These are phyloP conservation scores for Anomalospiza imberbis DNA, from an alignment of 2,797 vertebrate genomes.

Conservation along the genomic window DNA sequence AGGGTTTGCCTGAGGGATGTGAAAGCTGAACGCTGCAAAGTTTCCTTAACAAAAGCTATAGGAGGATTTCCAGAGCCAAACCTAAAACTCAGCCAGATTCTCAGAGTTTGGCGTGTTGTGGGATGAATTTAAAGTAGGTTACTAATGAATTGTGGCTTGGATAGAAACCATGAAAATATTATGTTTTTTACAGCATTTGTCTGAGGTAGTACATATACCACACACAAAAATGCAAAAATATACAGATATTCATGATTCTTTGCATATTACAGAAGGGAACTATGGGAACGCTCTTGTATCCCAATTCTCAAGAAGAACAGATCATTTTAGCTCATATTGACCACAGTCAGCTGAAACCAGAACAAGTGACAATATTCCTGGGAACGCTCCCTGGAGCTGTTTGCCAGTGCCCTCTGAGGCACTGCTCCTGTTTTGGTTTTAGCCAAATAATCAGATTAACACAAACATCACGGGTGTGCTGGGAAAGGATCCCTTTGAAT, in stretches of 20 bases:
- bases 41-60: conserved; percentile 1
- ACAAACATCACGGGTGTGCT: not conserved
- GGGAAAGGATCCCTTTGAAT: not conserved
- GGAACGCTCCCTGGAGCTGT: not conserved
- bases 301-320: not conserved
- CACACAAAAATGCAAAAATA: conserved; percentile 56
- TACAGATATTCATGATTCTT: conserved; percentile 24
- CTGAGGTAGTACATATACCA: conserved; percentile 69
- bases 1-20: not conserved
- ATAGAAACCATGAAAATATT: not conserved
- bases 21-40: not conserved
- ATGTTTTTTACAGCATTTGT: conserved; percentile 32
- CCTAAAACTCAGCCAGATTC: conserved; percentile 4
- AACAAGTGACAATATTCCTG: not conserved
- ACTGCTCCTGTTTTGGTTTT: not conserved
- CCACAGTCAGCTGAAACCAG: not conserved
- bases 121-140: conserved; percentile 27
- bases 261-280: conserved; percentile 17
- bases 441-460: not conserved
- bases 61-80: conserved; percentile 39
- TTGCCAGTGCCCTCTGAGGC: not conserved
- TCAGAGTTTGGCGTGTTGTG: not conserved
- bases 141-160: not conserved
- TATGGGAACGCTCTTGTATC: not conserved
- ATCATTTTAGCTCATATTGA: not conserved